Evolutionary conservation across 30 jellyfish, hydroid and myxozoan genomes (phyloP).

Genomic region (Sanderia malayensis): DNA sequence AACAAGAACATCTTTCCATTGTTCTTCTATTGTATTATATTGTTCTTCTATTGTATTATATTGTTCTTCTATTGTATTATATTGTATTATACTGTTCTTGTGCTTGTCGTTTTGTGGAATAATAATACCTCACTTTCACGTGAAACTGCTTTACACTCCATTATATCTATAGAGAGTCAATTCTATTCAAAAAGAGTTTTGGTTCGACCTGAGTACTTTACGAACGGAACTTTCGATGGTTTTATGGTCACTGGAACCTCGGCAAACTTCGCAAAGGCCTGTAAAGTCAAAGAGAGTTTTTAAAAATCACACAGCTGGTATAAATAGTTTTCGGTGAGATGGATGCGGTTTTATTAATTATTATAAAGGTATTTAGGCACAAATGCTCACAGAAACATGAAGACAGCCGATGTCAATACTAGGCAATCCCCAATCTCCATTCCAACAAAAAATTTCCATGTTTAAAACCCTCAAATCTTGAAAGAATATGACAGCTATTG

Average conservation of each 20-base stretch:
- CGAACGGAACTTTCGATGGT: slow-evolving; percentile 35
- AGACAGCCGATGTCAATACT: slow-evolving; percentile 81
- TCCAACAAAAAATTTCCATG: slow-evolving; percentile 92
- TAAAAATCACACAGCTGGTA: not conserved
- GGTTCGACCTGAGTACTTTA: slow-evolving; percentile 20
- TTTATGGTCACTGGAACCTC: slow-evolving; percentile 37
- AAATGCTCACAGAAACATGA: slow-evolving; percentile 63
- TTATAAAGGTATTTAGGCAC: not conserved
- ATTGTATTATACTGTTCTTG: too few species aligned
- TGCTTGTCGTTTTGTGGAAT: too few species aligned
- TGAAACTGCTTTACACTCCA: not conserved
- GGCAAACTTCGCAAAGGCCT: slow-evolving; percentile 65
- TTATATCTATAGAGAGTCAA: too few species aligned
- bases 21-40: not conserved
- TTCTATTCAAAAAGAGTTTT: not conserved
- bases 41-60: not conserved
- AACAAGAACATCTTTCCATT: not conserved
- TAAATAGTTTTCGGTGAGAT: not conserved
- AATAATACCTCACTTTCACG: not conserved
- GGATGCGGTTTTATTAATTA: not conserved
- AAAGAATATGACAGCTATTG: too few species aligned
- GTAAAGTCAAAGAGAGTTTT: not conserved
- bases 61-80: not conserved
- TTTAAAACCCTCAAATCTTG: too few species aligned
- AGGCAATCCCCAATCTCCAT: slow-evolving; percentile 95